Evolutionary conservation across 2,888 invertebrate genomes (phyloP).

Genomic region (Archaeoteleia sp.): DNA sequence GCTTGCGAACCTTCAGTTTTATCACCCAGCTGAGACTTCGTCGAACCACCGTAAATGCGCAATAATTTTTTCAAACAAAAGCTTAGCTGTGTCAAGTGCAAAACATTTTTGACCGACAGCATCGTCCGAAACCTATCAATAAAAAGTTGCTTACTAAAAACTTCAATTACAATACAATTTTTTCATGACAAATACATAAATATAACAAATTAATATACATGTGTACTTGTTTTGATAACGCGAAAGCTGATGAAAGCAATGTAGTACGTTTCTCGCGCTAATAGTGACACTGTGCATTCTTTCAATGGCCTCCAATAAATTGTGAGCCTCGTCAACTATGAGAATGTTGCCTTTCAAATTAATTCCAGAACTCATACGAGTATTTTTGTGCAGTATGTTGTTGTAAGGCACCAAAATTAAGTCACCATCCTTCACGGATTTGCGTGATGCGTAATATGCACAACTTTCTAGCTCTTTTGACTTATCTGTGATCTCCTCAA

Average conservation of each 20-base stretch:
- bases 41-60: conserved; percentile 74
- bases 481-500: conserved; percentile 87
- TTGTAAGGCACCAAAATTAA: conserved; percentile 86
- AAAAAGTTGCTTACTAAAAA: neutral
- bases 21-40: conserved; percentile 69
- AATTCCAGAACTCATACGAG: conserved; percentile 79
- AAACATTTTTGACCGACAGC: conserved; percentile 86
- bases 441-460: conserved; percentile 94
- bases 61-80: conserved; percentile 83
- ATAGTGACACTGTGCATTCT: conserved; percentile 89
- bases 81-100: conserved; percentile 87
- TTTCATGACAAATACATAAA: conserved; percentile 1
- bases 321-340: conserved; percentile 97
- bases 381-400: conserved; percentile 85
- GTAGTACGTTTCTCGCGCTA: conserved; percentile 80
- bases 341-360: conserved; percentile 85
- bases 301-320: conserved; percentile 91
- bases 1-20: too few relatives aligned
- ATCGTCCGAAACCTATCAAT: conserved; percentile 81
- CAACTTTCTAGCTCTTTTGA: conserved; percentile 87
- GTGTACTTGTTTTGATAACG: conserved; percentile 81
- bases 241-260: conserved; percentile 80
- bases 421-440: conserved; percentile 89
- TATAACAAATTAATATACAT: too few relatives aligned
- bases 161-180: neutral